Base-by-base conservation (phyloP, 2,797 vertebrate species). In the Gambelia wislizenii region DNA sequence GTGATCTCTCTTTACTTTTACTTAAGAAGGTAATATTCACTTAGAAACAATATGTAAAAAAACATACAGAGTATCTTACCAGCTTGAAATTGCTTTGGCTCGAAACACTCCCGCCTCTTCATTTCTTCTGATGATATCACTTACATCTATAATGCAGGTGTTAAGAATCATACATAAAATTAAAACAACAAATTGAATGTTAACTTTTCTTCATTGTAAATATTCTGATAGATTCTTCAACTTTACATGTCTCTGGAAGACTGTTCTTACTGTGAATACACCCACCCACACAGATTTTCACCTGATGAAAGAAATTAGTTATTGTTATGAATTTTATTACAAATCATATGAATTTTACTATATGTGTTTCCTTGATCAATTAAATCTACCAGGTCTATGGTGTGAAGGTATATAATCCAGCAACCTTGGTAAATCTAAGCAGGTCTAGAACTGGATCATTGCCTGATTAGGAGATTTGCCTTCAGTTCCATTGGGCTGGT, bases 111-210 rank as follows among this genome's bases (percentile, higher is more conserved):
- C 97, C 0, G 96, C 93, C 85, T 95, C 96, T 94, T 97, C 95
- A 94, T 99, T 98, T 94, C 95, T 98, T 93, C 97, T 82, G 18
- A 99, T 96, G 88, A 99, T 97, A 77, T 97, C 94, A 80, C 93
- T 96, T 52, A 99, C 98, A 95, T 99, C 99, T 99, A 96, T 67
- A 67, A 85, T 64, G 54, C 52, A 87, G 47, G 42, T 54, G 96
- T 97, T 97, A 97, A 97, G 97, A 89, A 97, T 87, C 67, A 83
- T 52, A 7, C 52, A 85, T 9, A 87, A 89, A 93, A 86, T 6
- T 27, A 83, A 54, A 89, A 89, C 72, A 33, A 93, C 33, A 0
- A 76, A 69, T 87, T 27, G 77, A 83, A n/a, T 36, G 1, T 0
- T 12, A 69, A 0, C 61, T 20, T 80, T 84, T 25, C 14, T 47